These are phyloP conservation scores for Wasmannia auropunctata DNA, from an alignment of 1,140 invertebrate species.

Conservation along the genomic window DNA sequence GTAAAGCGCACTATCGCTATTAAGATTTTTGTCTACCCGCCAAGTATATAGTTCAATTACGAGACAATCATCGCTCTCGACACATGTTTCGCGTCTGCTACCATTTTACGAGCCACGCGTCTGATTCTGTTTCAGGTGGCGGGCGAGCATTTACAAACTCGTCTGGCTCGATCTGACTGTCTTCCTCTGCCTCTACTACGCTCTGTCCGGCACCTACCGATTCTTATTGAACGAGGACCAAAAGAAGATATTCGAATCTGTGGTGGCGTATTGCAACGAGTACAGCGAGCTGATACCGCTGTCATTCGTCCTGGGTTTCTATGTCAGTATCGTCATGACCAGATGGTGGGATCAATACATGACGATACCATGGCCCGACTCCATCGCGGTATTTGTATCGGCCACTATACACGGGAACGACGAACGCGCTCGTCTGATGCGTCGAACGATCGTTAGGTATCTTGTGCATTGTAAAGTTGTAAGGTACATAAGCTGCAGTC, in stretches of 20 bases:
- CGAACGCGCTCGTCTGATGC: conserved; percentile 94
- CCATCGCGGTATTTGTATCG: conserved; percentile 93
- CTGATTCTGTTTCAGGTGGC: conserved; percentile 87
- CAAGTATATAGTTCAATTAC: not conserved
- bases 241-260: conserved; percentile 90
- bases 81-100: not conserved
- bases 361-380: conserved; percentile 92
- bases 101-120: conserved; percentile 8
- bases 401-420: conserved; percentile 92
- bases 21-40: not conserved
- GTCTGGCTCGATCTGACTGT: conserved; percentile 89
- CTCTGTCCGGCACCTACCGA: conserved; percentile 87
- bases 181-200: conserved; percentile 88
- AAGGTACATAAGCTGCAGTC: not conserved
- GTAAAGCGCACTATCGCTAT: not conserved
- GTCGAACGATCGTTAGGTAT: conserved; percentile 94
- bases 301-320: conserved; percentile 96
- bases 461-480: not conserved
- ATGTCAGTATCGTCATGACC: conserved; percentile 96
- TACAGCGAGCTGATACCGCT: conserved; percentile 93
- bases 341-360: conserved; percentile 97
- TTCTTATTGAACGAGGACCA: conserved; percentile 85
- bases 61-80: not conserved
- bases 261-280: conserved; percentile 92
- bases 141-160: conserved; percentile 90